These are phyloP conservation scores for Periophthalmus modestus DNA, from an alignment of 2,113 vertebrate species.

Conservation along the genomic window DNA sequence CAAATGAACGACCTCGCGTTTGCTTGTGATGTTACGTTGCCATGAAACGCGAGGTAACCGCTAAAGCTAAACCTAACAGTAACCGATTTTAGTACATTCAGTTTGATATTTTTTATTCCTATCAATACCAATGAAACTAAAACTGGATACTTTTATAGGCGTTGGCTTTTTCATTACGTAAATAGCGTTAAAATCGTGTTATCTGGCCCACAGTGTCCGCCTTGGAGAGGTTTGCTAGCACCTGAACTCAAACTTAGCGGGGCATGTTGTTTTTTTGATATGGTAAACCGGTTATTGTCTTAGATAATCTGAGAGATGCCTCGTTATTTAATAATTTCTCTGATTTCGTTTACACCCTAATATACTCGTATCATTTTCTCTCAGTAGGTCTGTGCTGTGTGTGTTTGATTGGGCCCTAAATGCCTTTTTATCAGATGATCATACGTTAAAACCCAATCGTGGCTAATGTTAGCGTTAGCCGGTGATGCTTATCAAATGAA, in stretches of 20 bases:
- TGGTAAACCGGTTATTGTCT: too few relatives aligned
- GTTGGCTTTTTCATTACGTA: neutral
- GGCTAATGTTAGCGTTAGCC: conserved; percentile 6
- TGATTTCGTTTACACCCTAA: too few relatives aligned
- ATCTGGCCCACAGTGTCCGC: too few relatives aligned
- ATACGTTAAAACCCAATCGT: neutral
- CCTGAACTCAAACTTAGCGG: too few relatives aligned
- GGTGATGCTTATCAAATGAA: conserved; percentile 11
- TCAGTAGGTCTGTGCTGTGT: too few relatives aligned
- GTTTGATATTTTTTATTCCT: neutral
- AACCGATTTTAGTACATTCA: neutral
- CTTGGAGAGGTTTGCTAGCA: too few relatives aligned
- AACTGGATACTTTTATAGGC: neutral
- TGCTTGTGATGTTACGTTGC: conserved; percentile 41
- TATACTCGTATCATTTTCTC: too few relatives aligned
- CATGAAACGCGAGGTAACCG: neutral
- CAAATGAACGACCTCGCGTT: conserved; percentile 42
- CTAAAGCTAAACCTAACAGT: neutral
- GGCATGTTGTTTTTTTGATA: too few relatives aligned
- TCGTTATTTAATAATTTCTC: too few relatives aligned
- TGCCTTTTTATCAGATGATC: neutral
- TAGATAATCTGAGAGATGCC: too few relatives aligned
- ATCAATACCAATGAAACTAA: neutral
- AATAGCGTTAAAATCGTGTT: neutral
- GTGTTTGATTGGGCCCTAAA: neutral